Evolutionary conservation across 2,113 vertebrate species (phyloP), one percentile per base, ranked within the genome.

Genomic region (Nothocercus nigrocapillus): DNA sequence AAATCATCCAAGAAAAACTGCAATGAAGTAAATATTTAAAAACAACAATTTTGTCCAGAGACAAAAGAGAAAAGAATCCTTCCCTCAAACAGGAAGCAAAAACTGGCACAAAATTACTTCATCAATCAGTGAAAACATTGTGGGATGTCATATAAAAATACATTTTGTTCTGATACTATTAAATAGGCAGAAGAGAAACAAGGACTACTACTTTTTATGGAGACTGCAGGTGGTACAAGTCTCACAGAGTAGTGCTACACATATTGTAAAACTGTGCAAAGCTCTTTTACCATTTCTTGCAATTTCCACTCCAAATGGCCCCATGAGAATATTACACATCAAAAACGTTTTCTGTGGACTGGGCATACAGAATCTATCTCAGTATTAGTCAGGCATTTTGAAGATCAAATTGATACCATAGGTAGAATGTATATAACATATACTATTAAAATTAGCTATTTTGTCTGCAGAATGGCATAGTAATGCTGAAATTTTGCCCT

Each of bases 11-110:
- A 91, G 49, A 82, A 90, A 85, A 89, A 38, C 13, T 24, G 24
- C 27, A 56, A 2, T 61, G 14, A 92, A 64, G 38, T 64, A 94
- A 76, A 96, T 76, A 91, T 76, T 91, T 93, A 49, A 82, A 94
- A 94, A 91, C 12, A 74, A 12, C 44, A 45, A 10, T 73, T 80
- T 38, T 25, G 3, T 58, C 74, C 45, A 59, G 45, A 63, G 25
- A 54, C 53, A 54, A 54, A 53, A 27, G 51, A 27, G 7, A 64
- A 17, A 36, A 93, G 54, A 51, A 86, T 24, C 13, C 51, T 85
- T 5, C 3, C 11, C 38, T 63, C 16, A 92, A 84, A 75, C 3
- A 45, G 20, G 66, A 85, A 74, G 28, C 25, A 73, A 94, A 22
- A 9, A 34, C 10, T 32, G 16, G 7, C 24, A 64, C 3, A 38